Evolutionary conservation across 2,888 invertebrate species (phyloP).

Genomic region (Yponomeuta sedellus): DNA sequence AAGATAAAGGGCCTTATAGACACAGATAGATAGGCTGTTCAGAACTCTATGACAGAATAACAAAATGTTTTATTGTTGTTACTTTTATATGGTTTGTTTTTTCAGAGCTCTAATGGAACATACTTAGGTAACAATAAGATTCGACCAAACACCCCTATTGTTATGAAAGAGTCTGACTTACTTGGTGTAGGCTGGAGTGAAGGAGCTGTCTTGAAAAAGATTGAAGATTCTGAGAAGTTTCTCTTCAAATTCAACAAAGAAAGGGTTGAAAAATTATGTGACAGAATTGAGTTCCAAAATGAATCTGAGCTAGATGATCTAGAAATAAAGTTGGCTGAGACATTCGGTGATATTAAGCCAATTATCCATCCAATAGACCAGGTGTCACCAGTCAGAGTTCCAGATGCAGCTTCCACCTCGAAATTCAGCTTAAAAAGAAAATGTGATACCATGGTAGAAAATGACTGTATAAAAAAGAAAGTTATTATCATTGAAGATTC

Average conservation of each 20-base stretch:
- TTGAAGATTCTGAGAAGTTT: slow-evolving; percentile 53
- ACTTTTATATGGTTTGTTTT: slow-evolving; percentile 20
- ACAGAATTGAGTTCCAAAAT: slow-evolving; percentile 45
- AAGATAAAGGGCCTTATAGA: too few relatives aligned
- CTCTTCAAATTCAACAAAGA: slow-evolving; percentile 50
- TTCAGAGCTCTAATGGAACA: slow-evolving; percentile 78
- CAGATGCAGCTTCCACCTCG: neutral
- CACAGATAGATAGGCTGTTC: too few relatives aligned
- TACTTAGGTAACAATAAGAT: slow-evolving; percentile 68
- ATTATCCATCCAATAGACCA: slow-evolving; percentile 17
- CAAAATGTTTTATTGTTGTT: too few relatives aligned
- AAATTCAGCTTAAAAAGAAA: slow-evolving; percentile 46
- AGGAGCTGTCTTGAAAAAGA: slow-evolving; percentile 38
- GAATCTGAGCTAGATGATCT: slow-evolving; percentile 43
- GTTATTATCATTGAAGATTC: slow-evolving; percentile 24
- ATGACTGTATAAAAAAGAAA: slow-evolving; percentile 25
- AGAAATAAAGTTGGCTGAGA: slow-evolving; percentile 34
- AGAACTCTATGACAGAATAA: too few relatives aligned
- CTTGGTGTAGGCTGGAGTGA: slow-evolving; percentile 73
- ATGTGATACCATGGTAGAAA: slow-evolving; percentile 24
- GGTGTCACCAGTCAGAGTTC: neutral
- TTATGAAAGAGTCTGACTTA: slow-evolving; percentile 57
- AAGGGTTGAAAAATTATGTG: slow-evolving; percentile 29
- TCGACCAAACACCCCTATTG: slow-evolving; percentile 41
- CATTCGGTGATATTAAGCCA: slow-evolving; percentile 28